A percentile compares a stretch with the other conserved stretches of the same genome.
phyloP scores from a whole-genome alignment of 1,140 invertebrate species.

The Cydia splendana region DNA sequence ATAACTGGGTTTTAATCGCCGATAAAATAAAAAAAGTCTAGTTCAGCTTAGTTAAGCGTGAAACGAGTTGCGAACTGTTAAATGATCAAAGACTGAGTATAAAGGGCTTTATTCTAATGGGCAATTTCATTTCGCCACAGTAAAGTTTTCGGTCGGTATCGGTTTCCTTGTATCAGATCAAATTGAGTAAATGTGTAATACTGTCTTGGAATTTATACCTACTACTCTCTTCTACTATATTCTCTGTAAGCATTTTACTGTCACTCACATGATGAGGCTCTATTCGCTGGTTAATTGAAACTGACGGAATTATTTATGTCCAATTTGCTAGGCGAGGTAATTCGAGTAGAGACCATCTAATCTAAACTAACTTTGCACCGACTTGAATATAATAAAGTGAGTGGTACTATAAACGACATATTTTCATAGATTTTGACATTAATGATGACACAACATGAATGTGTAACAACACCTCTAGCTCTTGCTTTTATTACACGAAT shows the following conservation, averaged over 20 bases:
- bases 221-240: background rate
- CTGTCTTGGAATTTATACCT: background rate
- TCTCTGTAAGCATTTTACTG: background rate
- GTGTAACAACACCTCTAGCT: too few relatives aligned
- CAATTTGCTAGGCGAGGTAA: too few relatives aligned
- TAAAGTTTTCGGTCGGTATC: slow-evolving; percentile 27
- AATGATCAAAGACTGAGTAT: slow-evolving; percentile 59
- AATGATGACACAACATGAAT: too few relatives aligned
- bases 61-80: slow-evolving; percentile 61
- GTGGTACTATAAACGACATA: too few relatives aligned
- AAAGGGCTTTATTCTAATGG: slow-evolving; percentile 42
- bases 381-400: too few relatives aligned
- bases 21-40: slow-evolving; percentile 53
- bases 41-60: slow-evolving; percentile 41
- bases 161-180: slow-evolving; percentile 9
- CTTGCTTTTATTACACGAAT: too few relatives aligned
- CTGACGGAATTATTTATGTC: too few relatives aligned
- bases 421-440: too few relatives aligned
- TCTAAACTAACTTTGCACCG: too few relatives aligned
- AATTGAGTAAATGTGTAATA: background rate
- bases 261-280: background rate
- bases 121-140: slow-evolving; percentile 31
- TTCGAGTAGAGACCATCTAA: too few relatives aligned
- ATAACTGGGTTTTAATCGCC: slow-evolving; percentile 58
- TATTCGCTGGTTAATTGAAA: too few relatives aligned